A percentile compares a stretch with the other conserved stretches of the same genome.
These are phyloP conservation scores for Hydrochoerus hydrochaeris DNA, from an alignment of 2,113 vertebrate species.

Conservation along the genomic window DNA sequence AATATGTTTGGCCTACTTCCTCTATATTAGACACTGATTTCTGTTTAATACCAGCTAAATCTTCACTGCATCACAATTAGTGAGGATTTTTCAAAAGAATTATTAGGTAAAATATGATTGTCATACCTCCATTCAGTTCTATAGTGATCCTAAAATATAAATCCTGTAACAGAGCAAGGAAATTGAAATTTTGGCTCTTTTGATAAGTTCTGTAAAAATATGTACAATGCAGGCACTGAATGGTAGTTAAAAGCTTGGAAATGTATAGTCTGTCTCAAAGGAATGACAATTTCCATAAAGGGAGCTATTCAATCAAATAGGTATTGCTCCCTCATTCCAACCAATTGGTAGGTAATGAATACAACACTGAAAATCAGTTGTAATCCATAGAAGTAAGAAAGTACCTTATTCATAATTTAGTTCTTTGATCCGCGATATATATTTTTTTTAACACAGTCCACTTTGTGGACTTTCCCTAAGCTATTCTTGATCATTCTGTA, in stretches of 20 bases:
- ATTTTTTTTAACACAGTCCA: neutral
- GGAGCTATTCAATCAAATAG: neutral
- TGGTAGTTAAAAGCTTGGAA: constrained; percentile 17
- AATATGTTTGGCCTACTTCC: neutral
- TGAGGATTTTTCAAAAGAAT: neutral
- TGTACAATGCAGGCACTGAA: neutral
- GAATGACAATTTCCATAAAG: neutral
- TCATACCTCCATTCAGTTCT: neutral
- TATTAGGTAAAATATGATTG: neutral
- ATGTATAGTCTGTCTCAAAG: neutral
- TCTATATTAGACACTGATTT: neutral
- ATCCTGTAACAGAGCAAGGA: neutral
- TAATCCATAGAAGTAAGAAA: neutral
- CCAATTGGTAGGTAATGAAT: neutral
- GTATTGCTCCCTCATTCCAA: neutral
- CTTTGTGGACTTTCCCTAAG: constrained; percentile 12
- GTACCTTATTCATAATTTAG: neutral
- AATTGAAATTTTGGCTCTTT: constrained; percentile 16
- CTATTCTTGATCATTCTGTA: neutral
- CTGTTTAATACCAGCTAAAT: neutral
- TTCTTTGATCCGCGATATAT: neutral
- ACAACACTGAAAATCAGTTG: neutral
- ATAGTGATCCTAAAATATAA: neutral
- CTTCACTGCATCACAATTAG: neutral
- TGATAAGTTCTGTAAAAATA: neutral